A percentile compares a stretch with the other conserved stretches of the same genome.
phyloP scores from a whole-genome alignment of 1,140 invertebrate species.

The Bombus terrestris region DNA sequence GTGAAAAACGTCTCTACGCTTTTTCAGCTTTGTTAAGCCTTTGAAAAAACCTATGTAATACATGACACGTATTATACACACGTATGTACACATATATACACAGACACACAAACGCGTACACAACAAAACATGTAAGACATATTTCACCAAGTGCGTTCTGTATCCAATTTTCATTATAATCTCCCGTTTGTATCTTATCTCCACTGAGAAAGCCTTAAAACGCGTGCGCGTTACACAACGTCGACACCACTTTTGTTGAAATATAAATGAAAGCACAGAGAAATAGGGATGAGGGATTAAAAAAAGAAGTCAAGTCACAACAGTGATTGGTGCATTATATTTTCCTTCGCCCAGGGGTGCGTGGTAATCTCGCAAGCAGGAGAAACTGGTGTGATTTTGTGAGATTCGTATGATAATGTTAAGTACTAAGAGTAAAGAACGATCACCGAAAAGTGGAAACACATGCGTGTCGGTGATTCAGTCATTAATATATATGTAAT shows the following conservation, averaged over 20 bases:
- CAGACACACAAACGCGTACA: slow-evolving; percentile 45
- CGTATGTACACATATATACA: slow-evolving; percentile 40
- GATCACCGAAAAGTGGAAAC: slow-evolving; percentile 76
- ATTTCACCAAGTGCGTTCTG: slow-evolving; percentile 67
- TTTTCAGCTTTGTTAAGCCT: slow-evolving; percentile 45
- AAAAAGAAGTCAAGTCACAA: slow-evolving; percentile 56
- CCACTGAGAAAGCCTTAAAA: slow-evolving; percentile 60
- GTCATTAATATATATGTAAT: slow-evolving; percentile 82
- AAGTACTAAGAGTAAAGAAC: slow-evolving; percentile 75
- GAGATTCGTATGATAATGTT: slow-evolving; percentile 72
- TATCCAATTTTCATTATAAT: slow-evolving; percentile 65
- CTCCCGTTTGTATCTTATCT: slow-evolving; percentile 70
- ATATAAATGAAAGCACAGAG: slow-evolving; percentile 56
- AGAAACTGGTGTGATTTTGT: slow-evolving; percentile 72
- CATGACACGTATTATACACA: slow-evolving; percentile 37
- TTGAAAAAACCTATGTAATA: slow-evolving; percentile 30
- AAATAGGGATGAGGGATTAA: slow-evolving; percentile 65
- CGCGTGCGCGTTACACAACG: slow-evolving; percentile 64
- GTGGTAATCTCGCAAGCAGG: slow-evolving; percentile 63
- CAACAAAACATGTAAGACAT: slow-evolving; percentile 32
- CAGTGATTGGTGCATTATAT: slow-evolving; percentile 67
- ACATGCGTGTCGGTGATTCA: slow-evolving; percentile 79
- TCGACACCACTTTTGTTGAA: slow-evolving; percentile 79
- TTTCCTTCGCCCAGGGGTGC: slow-evolving; percentile 67
- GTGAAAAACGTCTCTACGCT: slow-evolving; percentile 50